These are phyloP conservation scores for Cantharis lateralis DNA, from an alignment of 2,888 invertebrate genomes.

Conservation along the genomic window DNA sequence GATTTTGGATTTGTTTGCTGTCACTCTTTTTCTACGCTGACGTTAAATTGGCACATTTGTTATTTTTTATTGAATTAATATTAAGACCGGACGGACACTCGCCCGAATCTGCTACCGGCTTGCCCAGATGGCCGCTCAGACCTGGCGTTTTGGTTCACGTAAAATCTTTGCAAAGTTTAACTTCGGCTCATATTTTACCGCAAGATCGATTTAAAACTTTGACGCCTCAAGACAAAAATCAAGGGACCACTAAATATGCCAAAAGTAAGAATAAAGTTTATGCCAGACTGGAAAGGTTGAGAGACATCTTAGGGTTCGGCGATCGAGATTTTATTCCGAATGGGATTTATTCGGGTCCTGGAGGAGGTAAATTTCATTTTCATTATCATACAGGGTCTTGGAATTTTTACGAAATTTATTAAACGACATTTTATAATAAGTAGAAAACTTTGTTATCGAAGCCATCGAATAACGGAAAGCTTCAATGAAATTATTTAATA, in stretches of 20 bases:
- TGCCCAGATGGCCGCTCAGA: constrained; percentile 82
- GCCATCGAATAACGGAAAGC: not conserved
- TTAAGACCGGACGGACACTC: constrained; percentile 58
- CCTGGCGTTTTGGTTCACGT: constrained; percentile 89
- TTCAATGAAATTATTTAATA: not conserved
- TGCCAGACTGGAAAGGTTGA: constrained; percentile 50
- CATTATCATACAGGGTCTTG: not conserved
- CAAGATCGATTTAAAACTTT: constrained; percentile 43
- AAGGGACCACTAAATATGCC: constrained; percentile 42
- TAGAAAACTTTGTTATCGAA: not conserved
- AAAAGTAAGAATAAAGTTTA: constrained; percentile 50
- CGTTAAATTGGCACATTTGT: constrained; percentile 34
- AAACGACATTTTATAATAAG: not conserved
- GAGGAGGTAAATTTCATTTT: constrained; percentile 53
- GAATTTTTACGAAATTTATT: not conserved
- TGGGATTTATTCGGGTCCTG: constrained; percentile 56
- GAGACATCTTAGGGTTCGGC: constrained; percentile 48
- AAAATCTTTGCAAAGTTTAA: constrained; percentile 72
- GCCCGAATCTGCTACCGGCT: constrained; percentile 44
- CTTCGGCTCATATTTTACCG: constrained; percentile 46
- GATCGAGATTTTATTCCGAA: constrained; percentile 53
- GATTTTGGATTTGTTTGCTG: constrained; percentile 24
- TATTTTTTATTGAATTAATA: constrained; percentile 2
- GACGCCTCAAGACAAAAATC: constrained; percentile 15
- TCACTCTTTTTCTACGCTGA: constrained; percentile 14